These are phyloP conservation scores for Hybognathus amarus DNA, from an alignment of 2,797 vertebrate genomes.

Conservation along the genomic window DNA sequence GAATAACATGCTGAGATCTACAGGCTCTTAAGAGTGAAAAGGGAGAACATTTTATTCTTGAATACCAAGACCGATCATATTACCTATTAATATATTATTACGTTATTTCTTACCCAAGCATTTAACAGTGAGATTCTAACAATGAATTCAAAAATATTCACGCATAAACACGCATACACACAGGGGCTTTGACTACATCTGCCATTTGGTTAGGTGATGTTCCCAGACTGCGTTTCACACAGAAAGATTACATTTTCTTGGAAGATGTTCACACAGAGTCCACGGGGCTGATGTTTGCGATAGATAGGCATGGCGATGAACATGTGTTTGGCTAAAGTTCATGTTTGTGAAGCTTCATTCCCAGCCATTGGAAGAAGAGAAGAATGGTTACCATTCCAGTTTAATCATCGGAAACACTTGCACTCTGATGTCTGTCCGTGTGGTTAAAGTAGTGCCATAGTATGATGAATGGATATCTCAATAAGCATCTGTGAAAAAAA, in stretches of 20 bases:
- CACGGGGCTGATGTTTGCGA: neutral
- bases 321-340: slow-evolving; percentile 35
- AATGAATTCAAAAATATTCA: too few relatives aligned
- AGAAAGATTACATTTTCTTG: slow-evolving; percentile 6
- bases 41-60: neutral
- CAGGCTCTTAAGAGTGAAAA: neutral
- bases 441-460: neutral
- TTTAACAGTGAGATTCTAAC: neutral
- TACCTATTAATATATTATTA: neutral
- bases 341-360: slow-evolving; percentile 1
- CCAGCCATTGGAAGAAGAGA: neutral
- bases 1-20: neutral
- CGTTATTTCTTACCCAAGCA: neutral
- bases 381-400: slow-evolving; percentile 5
- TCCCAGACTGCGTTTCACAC: slow-evolving; percentile 4
- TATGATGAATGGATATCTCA: slow-evolving; percentile 28
- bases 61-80: neutral
- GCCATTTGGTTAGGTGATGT: slow-evolving; percentile 7
- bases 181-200: slow-evolving; percentile 14
- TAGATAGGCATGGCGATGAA: slow-evolving; percentile 13
- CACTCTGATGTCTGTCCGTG: neutral
- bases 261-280: slow-evolving; percentile 26
- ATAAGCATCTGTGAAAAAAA: neutral
- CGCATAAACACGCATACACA: too few relatives aligned
- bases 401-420: slow-evolving; percentile 8